phyloP scores from a whole-genome alignment of 2,888 invertebrate species.

The Chloroclysta siterata region DNA sequence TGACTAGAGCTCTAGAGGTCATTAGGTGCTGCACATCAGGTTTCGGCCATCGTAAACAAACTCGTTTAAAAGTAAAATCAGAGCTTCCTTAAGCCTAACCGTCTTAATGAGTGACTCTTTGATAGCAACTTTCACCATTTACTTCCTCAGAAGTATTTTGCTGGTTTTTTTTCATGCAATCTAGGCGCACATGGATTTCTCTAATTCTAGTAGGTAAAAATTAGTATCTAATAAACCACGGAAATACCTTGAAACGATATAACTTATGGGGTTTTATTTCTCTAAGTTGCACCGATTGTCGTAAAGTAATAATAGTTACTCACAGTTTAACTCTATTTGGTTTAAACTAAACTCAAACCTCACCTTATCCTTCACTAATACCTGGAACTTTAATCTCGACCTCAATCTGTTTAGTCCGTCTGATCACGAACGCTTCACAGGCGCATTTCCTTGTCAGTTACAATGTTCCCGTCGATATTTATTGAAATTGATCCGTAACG shows the following conservation, averaged over 20 bases:
- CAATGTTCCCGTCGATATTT: conserved; percentile 20
- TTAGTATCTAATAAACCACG: no score
- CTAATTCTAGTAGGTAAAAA: no score
- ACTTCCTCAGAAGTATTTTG: background rate
- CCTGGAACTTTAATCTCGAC: background rate
- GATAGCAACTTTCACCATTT: conserved; percentile 28
- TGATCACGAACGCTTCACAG: conserved; percentile 7
- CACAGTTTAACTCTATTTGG: no score
- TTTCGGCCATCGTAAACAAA: conserved; percentile 23
- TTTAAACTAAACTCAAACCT: no score
- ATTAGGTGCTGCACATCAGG: background rate
- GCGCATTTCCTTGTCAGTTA: conserved; percentile 12
- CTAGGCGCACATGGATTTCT: no score
- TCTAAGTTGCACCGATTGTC: no score
- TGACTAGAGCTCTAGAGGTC: no score
- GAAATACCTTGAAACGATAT: no score
- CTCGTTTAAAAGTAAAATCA: conserved; percentile 21
- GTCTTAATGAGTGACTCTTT: conserved; percentile 1
- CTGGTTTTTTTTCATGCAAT: background rate
- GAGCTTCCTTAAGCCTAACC: conserved; percentile 21
- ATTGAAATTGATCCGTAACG: conserved; percentile 42
- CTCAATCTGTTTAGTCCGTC: background rate
- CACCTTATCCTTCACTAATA: no score
- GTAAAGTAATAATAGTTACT: no score
- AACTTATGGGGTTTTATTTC: no score